Conservation (phyloP, 1,140 invertebrate species). For the Pseudachorutes palmiensis region DNA sequence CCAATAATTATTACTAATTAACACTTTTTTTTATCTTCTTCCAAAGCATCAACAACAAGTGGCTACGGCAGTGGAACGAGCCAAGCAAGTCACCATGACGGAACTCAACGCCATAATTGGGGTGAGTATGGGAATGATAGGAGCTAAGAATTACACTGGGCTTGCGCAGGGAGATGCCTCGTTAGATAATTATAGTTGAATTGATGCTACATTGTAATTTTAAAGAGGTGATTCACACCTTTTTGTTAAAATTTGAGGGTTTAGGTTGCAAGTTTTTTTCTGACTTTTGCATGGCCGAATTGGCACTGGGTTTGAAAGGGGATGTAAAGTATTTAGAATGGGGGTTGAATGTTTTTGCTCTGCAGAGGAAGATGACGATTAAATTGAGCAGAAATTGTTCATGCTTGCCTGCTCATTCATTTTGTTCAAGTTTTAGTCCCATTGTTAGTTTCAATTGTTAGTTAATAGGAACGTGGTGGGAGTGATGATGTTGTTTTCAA, state of each 20-base stretch:
- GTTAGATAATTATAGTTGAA: no score
- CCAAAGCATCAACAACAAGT: conserved; percentile 46
- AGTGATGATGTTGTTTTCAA: conserved; percentile 9
- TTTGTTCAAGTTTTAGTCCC: not conserved
- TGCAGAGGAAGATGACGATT: conserved; percentile 9
- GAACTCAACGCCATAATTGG: conserved; percentile 44
- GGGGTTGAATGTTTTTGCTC: not conserved
- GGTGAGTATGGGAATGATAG: conserved; percentile 41
- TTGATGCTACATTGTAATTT: no score
- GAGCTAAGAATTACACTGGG: no score
- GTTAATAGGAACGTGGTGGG: conserved; percentile 1
- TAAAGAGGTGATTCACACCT: no score
- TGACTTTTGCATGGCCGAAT: no score
- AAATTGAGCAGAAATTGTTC: conserved; percentile 1
- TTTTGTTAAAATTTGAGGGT: no score
- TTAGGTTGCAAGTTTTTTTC: no score
- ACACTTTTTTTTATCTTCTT: conserved; percentile 17
- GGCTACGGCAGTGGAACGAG: conserved; percentile 44
- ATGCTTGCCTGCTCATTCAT: conserved; percentile 4
- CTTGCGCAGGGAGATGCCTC: no score
- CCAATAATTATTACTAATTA: not conserved
- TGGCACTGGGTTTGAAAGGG: no score
- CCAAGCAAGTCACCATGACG: conserved; percentile 45
- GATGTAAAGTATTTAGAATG: no score
- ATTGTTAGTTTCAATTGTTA: not conserved